Evolutionary conservation across 1,140 invertebrate species (phyloP).

Genomic region (Cotesia vestalis): DNA sequence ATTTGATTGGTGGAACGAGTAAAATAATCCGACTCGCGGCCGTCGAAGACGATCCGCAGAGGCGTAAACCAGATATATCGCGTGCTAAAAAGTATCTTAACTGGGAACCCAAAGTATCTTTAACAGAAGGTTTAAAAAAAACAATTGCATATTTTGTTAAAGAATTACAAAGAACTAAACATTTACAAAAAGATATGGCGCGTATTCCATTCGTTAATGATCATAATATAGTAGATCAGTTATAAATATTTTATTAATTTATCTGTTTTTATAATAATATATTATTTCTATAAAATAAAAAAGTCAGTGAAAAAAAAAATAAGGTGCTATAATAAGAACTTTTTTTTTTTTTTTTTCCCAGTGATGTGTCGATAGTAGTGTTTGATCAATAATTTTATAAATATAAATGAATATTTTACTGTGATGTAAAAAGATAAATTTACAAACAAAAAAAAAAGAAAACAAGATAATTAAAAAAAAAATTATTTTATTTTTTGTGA

Average conservation of each 20-base stretch:
- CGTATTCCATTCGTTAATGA: slow-evolving; percentile 59
- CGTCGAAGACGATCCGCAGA: slow-evolving; percentile 95
- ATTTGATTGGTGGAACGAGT: slow-evolving; percentile 85
- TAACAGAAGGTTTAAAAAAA: slow-evolving; percentile 84
- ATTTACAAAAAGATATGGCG: slow-evolving; percentile 54
- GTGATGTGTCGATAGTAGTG: background rate
- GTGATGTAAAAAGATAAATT: no score
- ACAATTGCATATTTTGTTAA: slow-evolving; percentile 93
- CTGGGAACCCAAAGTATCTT: slow-evolving; percentile 93
- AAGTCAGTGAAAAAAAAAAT: background rate
- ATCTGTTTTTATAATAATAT: slow-evolving; percentile 7
- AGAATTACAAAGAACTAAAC: slow-evolving; percentile 77
- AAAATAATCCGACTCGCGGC: slow-evolving; percentile 83
- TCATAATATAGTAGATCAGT: slow-evolving; percentile 64
- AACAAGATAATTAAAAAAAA: no score
- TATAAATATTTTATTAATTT: slow-evolving; percentile 43
- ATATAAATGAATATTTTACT: no score
- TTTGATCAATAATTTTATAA: no score
- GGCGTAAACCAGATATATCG: slow-evolving; percentile 91
- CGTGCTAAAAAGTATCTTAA: slow-evolving; percentile 85
- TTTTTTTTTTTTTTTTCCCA: slow-evolving; percentile 7
- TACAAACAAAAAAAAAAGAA: no score
- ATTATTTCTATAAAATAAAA: background rate
- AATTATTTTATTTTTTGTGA: no score
- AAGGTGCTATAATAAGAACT: no score